Base-by-base conservation (phyloP, 2,888 invertebrate genomes). In the Halocaridina rubra region DNA sequence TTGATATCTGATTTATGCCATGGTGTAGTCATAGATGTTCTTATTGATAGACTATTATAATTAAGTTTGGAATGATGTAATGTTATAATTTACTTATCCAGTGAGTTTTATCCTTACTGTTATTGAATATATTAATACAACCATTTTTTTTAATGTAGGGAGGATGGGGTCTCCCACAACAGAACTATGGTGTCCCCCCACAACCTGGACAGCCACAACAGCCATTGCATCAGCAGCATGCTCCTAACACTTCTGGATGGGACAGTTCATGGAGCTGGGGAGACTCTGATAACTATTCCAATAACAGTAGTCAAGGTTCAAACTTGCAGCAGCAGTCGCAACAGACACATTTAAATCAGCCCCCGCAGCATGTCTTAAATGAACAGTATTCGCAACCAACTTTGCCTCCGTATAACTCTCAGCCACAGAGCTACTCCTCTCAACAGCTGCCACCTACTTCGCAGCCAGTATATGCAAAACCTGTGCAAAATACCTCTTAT, bases 181-280 rank as follows among this genome's bases (percentile, higher is more conserved):
- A 53, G 13, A 77, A 77, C 27, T 78, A 71, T 78, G 59, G 22
- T 29, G 13, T 24, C 8, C 39, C 82, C 13, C 27, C 61, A 0
- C 71, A 59, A 59, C 72, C 46, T 46, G 33, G 10, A n/a, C 59
- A 27, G 16, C 39, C 57, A 5, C 61, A 61, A 24, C 78, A 80
- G 32, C 71, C 67, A 46, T 53, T 30, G 3, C 33, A 46, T 13
- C 74, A 39, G 46, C 79, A 69, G 53, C 79, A 69, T 30, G 46
- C 33, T 8, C 32, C 81, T 24, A 59, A 57, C 24, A 33, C 13
- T 13, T 69, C 69, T 30, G 72, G 61, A 22, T 57, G 72, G 72
- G 80, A 80, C 72, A 71, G 72, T 72, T 69, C 82, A 32, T 84
- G 82, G 82, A 78, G 72, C 46, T 84, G 82, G 82, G 82, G 71